Base-by-base conservation (phyloP, 2,113 vertebrate genomes). In the Petrocephalus microphthalmus region DNA sequence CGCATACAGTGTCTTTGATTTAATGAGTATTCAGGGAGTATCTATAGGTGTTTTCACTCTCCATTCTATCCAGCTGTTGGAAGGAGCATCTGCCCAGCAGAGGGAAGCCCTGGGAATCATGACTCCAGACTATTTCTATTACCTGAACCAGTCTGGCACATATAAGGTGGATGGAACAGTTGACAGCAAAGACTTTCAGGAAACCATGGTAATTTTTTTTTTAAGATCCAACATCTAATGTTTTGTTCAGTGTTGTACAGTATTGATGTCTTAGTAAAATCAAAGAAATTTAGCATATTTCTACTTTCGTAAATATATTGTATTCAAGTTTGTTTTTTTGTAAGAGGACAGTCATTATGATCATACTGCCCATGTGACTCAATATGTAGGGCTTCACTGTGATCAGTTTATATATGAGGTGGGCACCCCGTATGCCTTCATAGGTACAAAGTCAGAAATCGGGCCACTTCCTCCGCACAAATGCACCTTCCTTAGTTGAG, bases 131-230 rank as follows among this genome's bases (percentile, higher is more conserved):
- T 99, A 99, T 92, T 99, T 98, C 88, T 97, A 94, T 94, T 99
- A 99, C 94, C 95, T 99, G 92, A 98, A 97, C 94, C 98, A 99
- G 92, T 98, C 97, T 0, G 97, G 97, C 88, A 99, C 97, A 0
- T 99, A 97, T 91, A 96, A 97, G 89, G 98, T 99, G 91, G 98
- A 99, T 0, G 98, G 97, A 67, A 99, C 97, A 0, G 96, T 99
- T 0, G 98, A 99, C 91, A 95, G 91, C 89, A 97, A 94, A 0
- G 98, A 99, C 84, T 99, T 99, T 92, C 94, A 92, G 0, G 98
- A 99, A 91, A 99, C 97, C 2, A 94, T 98, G 97, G 98, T 99
- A 91, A 6, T 5, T 74, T 7, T 11, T 57, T 37, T 56, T 56
- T 33, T 86, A 29, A 85, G 13, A 54, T 25, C 10, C 37, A n/a